These are phyloP conservation scores for Hermodice carunculata DNA, from an alignment of 2,888 invertebrate species.

Conservation along the genomic window DNA sequence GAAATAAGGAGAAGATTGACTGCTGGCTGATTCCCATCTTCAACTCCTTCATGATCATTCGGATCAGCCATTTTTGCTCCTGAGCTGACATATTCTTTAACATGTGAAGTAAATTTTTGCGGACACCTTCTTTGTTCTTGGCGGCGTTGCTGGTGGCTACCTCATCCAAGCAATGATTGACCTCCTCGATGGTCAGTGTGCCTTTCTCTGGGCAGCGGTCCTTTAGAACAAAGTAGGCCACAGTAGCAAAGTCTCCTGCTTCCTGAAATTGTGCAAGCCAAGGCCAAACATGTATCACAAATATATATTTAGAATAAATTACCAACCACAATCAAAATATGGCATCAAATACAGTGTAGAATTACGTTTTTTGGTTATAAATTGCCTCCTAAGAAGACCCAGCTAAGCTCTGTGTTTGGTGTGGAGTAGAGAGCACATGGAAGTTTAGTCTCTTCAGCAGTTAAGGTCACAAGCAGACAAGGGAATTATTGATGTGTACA, in stretches of 20 bases:
- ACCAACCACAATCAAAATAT: not conserved
- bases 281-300: too few species aligned
- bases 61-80: constrained; percentile 91
- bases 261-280: too few species aligned
- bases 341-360: not conserved
- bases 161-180: constrained; percentile 82
- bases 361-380: not conserved
- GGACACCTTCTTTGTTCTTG: constrained; percentile 71
- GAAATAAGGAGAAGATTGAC: constrained; percentile 79
- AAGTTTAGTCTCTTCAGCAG: too few species aligned
- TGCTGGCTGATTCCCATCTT: constrained; percentile 81
- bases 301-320: not conserved
- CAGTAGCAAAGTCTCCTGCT: constrained; percentile 84
- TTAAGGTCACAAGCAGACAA: too few species aligned
- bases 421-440: too few species aligned
- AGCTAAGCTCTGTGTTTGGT: too few species aligned
- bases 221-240: constrained; percentile 80
- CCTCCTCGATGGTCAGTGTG: constrained; percentile 78
- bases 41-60: constrained; percentile 88
- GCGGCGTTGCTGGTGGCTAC: constrained; percentile 79
- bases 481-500: too few species aligned
- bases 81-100: constrained; percentile 78
- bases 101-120: constrained; percentile 77
- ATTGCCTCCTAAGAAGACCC: too few species aligned
- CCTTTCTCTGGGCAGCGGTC: constrained; percentile 71